phyloP scores from a whole-genome alignment of 2,113 vertebrate species.

The Rynchops niger region DNA sequence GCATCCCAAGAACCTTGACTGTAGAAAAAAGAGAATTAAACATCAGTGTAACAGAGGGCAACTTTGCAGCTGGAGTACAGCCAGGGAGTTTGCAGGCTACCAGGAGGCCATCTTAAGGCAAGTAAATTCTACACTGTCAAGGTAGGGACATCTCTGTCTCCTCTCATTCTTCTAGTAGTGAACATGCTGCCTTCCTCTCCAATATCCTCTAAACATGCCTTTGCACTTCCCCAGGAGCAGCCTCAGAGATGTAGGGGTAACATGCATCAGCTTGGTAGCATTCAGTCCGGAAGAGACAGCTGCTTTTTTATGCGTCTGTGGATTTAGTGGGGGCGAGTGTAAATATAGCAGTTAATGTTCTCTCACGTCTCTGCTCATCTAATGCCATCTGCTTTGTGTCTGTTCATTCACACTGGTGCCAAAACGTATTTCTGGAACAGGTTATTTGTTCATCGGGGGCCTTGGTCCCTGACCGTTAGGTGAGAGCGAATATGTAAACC shows the following conservation, averaged over 20 bases:
- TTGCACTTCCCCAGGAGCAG: neutral
- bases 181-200: neutral
- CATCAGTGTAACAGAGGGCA: neutral
- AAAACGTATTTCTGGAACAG: neutral
- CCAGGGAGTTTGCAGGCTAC: neutral
- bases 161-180: neutral
- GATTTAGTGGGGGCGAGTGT: neutral
- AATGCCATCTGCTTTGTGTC: slow-evolving; percentile 42
- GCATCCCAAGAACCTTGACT: neutral
- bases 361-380: neutral
- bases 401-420: slow-evolving; percentile 26
- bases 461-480: neutral
- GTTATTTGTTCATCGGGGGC: neutral
- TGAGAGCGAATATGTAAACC: neutral
- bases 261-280: neutral
- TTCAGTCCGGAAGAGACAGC: slow-evolving; percentile 8
- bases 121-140: neutral
- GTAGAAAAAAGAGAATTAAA: neutral
- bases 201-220: neutral
- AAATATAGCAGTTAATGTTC: slow-evolving; percentile 54
- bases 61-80: neutral
- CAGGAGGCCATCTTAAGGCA: neutral
- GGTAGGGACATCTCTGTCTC: neutral
- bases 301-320: slow-evolving; percentile 49
- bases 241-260: neutral